Evolutionary conservation across 1,140 invertebrate genomes (phyloP).

Genomic region (Elymnias hypermnestra): DNA sequence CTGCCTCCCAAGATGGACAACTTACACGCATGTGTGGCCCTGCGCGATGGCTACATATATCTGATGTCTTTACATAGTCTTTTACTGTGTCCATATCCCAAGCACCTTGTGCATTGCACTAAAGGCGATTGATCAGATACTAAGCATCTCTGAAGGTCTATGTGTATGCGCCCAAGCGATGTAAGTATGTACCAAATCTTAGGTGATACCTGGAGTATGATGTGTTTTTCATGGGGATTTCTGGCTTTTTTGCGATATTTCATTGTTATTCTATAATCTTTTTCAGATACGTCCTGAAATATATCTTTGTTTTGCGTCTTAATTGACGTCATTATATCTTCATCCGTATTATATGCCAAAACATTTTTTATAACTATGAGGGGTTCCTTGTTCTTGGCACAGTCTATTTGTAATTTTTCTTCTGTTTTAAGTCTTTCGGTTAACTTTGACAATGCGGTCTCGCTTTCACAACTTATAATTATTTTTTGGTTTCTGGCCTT

Average conservation of each 20-base stretch:
- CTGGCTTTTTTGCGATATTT: background rate
- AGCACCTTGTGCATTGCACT: constrained; percentile 16
- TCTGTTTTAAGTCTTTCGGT: background rate
- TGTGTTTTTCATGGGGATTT: background rate
- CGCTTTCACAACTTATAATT: background rate
- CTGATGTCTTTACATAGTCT: background rate
- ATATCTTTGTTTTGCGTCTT: background rate
- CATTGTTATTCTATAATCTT: background rate
- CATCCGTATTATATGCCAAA: background rate
- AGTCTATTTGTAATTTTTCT: background rate
- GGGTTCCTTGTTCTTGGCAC: background rate
- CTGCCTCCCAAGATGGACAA: background rate
- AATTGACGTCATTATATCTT: background rate
- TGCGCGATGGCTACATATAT: constrained; percentile 10
- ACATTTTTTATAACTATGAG: background rate
- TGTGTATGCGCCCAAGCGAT: background rate
- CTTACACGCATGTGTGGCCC: background rate
- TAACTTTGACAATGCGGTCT: background rate
- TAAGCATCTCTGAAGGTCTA: background rate
- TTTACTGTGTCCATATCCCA: constrained; percentile 12
- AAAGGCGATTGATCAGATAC: constrained; percentile 12
- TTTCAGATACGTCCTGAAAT: background rate
- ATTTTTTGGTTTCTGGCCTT: background rate
- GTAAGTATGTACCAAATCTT: background rate
- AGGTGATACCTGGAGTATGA: background rate